Evolutionary conservation across 2,113 vertebrate species (phyloP), one percentile per base, ranked within the genome.

Genomic region (Ranitomeya imitator): DNA sequence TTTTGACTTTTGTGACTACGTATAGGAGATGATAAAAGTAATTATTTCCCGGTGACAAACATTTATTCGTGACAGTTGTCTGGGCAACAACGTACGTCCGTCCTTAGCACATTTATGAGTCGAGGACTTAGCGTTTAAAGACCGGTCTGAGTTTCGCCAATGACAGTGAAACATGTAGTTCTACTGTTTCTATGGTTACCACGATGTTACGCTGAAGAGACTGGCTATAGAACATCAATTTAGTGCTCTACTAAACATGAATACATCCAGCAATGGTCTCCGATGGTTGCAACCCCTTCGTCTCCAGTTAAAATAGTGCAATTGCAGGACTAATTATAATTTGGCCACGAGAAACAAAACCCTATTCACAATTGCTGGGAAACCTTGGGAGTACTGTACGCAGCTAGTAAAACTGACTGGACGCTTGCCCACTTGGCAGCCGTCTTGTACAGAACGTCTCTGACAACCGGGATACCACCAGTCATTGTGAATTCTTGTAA

Each of bases 161-260:
- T 83, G 71, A 78, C 81, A 85, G 59, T n/a, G 60, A 82, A 76
- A 60, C 81, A 37, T 65, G 81, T 63, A 89, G 59, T 59, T n/a
- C 74, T 79, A 23, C 81, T 79, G 87, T 89, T 89, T 85, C 87
- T 63, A 85, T 85, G 87, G 87, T 85, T 57, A 85, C 82, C 73
- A 79, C 83, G 11, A 69, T 79, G 87, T 85, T 89, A 85, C 37
- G 71, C 81, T 69, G 60, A 83, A 80, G 74, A 85, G 79, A 79
- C 87, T 54, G 60, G 82, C 82, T 79, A 85, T 84, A 89, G 60
- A 89, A 83, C 87, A 89, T 84, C 82, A 85, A 85, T 89, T 89
- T 84, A 89, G 82, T 89, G 87, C 87, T 85, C 87, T 89, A 76
- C 87, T 89, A 89, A 89, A 89, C 87, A 89, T 84, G 87, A 89